These are phyloP conservation scores for Euwallacea fornicatus DNA, from an alignment of 1,140 invertebrate species.

Conservation along the genomic window DNA sequence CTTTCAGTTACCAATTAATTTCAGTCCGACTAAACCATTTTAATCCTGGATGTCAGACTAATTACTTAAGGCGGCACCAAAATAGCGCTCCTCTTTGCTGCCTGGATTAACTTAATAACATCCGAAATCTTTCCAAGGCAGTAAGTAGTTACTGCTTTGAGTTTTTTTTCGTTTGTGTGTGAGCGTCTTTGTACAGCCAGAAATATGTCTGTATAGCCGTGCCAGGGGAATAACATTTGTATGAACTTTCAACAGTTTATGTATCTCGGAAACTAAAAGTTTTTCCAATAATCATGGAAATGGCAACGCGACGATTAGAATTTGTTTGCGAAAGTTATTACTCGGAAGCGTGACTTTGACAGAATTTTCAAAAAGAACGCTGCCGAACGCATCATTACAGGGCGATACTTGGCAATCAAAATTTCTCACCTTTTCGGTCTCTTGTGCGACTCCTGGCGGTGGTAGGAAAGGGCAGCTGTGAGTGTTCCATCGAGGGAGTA, in stretches of 20 bases:
- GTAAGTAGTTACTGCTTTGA: background rate
- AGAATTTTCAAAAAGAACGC: too few species aligned
- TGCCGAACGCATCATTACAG: too few species aligned
- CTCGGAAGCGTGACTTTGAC: too few species aligned
- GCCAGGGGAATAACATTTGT: too few species aligned
- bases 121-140: conserved; percentile 35
- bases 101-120: conserved; percentile 41
- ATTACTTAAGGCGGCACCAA: conserved; percentile 43
- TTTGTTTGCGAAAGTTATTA: too few species aligned
- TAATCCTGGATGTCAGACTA: conserved; percentile 42
- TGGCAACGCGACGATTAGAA: too few species aligned
- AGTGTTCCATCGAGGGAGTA: conserved; percentile 61
- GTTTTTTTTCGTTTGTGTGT: background rate
- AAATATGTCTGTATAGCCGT: too few species aligned
- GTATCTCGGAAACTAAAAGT: too few species aligned
- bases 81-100: conserved; percentile 41
- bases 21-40: conserved; percentile 34
- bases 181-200: too few species aligned
- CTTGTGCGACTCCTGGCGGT: conserved; percentile 60
- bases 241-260: too few species aligned
- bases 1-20: conserved; percentile 41
- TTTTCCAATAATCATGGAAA: too few species aligned
- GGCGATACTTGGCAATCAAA: too few species aligned
- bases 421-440: conserved; percentile 66
- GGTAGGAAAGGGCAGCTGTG: conserved; percentile 63